A percentile compares a stretch with the other conserved stretches of the same genome.
phyloP scores from a whole-genome alignment of 2,888 invertebrate species.

The Seira ritae region DNA sequence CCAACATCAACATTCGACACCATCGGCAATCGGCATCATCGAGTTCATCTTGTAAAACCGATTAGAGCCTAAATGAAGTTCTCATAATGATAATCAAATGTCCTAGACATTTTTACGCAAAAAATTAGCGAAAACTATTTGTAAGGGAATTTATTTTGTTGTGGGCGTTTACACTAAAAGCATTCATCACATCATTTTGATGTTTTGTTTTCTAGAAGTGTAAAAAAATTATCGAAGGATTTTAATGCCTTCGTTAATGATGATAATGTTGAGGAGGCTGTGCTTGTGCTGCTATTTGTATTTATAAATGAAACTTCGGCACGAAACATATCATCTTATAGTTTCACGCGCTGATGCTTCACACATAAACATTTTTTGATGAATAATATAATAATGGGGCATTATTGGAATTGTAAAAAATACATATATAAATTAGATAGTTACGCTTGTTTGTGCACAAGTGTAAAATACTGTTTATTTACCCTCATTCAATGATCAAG shows the following conservation, averaged over 20 bases:
- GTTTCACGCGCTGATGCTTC: constrained; percentile 45
- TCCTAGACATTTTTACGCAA: too few relatives aligned
- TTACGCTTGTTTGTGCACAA: neutral
- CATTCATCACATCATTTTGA: too few relatives aligned
- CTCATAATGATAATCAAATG: too few relatives aligned
- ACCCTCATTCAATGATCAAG: neutral
- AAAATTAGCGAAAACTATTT: too few relatives aligned
- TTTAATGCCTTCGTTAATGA: neutral
- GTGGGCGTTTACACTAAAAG: too few relatives aligned
- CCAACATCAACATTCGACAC: too few relatives aligned
- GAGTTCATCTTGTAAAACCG: too few relatives aligned
- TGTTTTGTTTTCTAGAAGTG: too few relatives aligned
- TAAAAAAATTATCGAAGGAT: neutral
- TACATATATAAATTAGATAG: too few relatives aligned
- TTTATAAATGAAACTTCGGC: constrained; percentile 40
- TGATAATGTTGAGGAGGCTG: neutral
- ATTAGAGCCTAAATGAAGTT: too few relatives aligned
- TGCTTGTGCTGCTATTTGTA: neutral
- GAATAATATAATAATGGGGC: constrained; percentile 15
- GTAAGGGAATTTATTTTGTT: neutral
- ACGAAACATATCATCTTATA: constrained; percentile 40
- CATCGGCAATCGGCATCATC: too few relatives aligned
- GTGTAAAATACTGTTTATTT: neutral
- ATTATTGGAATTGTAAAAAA: too few relatives aligned
- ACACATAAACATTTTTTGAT: constrained; percentile 19